phyloP scores from a whole-genome alignment of 2,888 invertebrate genomes.

The Xestia ashworthii region DNA sequence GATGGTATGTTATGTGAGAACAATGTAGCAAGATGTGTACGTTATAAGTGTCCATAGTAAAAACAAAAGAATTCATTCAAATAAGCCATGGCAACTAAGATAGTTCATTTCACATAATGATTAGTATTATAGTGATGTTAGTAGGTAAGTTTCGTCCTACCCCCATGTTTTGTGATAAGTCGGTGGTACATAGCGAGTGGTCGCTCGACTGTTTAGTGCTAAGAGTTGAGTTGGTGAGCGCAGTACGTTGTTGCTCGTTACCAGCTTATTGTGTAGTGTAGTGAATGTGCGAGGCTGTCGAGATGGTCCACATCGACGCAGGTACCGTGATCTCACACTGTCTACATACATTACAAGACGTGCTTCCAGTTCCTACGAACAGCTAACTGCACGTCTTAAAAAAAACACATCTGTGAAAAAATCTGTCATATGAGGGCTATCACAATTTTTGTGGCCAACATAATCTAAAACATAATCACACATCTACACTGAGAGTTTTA shows the following conservation, averaged over 20 bases:
- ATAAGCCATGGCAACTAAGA: no score
- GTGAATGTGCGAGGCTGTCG: neutral
- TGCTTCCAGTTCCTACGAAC: neutral
- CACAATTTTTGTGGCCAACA: no score
- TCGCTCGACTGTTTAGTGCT: neutral
- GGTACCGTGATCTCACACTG: neutral
- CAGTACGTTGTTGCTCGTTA: neutral
- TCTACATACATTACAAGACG: neutral
- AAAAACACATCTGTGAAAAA: no score
- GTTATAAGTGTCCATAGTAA: no score
- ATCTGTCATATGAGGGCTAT: no score
- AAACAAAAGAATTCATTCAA: no score
- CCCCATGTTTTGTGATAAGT: neutral
- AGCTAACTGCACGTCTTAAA: no score
- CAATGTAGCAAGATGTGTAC: no score
- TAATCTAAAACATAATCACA: no score
- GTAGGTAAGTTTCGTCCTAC: neutral
- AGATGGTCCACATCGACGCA: constrained; percentile 1
- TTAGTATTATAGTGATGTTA: neutral
- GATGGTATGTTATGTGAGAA: no score
- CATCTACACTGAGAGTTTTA: no score
- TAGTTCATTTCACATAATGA: neutral
- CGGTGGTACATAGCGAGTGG: neutral
- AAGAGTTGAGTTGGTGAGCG: neutral
- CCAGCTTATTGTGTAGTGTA: neutral